Evolutionary conservation across 2,888 invertebrate species (phyloP).

Genomic region (Pollenia angustigena): DNA sequence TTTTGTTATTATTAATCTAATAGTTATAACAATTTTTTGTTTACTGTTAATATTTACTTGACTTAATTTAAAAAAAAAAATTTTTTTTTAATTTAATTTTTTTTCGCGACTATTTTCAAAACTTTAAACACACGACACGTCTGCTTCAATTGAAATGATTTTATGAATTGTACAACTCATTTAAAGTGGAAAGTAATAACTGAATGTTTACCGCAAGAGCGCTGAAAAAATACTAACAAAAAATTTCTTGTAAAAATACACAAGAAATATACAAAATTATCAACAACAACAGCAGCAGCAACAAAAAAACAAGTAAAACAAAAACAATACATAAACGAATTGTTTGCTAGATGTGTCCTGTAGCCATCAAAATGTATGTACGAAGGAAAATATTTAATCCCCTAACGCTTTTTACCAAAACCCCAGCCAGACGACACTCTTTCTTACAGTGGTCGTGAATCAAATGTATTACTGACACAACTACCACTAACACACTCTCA

Average conservation of each 20-base stretch:
- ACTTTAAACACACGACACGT: slow-evolving; percentile 12
- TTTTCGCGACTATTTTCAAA: slow-evolving; percentile 11
- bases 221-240: slow-evolving; percentile 73
- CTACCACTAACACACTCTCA: neutral
- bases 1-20: neutral
- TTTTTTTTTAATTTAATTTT: neutral
- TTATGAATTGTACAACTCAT: slow-evolving; percentile 31
- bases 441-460: slow-evolving; percentile 36
- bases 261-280: slow-evolving; percentile 57
- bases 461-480: slow-evolving; percentile 58
- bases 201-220: slow-evolving; percentile 69
- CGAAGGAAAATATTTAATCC: slow-evolving; percentile 39
- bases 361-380: slow-evolving; percentile 50
- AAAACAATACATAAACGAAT: slow-evolving; percentile 52
- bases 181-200: slow-evolving; percentile 44
- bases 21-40: neutral
- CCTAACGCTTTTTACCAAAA: slow-evolving; percentile 58
- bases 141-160: slow-evolving; percentile 24
- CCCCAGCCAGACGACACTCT: slow-evolving; percentile 29
- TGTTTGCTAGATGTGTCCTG: slow-evolving; percentile 66
- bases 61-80: neutral
- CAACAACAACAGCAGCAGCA: slow-evolving; percentile 33
- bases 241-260: slow-evolving; percentile 57
- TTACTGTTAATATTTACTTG: slow-evolving; percentile 14
- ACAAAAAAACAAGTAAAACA: neutral